Base-by-base conservation (phyloP, 2,113 vertebrate species). In the Amphiprion percula region DNA sequence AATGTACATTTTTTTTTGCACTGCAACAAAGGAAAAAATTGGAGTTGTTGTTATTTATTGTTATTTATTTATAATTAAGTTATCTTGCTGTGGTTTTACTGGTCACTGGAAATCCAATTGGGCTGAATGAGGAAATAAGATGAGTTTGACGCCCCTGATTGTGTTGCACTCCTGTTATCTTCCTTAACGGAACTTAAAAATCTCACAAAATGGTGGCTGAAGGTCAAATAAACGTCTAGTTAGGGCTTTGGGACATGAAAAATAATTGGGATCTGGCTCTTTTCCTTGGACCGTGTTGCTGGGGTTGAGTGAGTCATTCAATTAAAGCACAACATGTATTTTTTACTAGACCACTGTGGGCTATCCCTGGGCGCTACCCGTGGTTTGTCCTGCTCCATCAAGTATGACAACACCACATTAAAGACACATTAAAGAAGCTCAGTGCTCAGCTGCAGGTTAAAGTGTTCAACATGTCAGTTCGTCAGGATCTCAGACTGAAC, bases 261-360 rank as follows among this genome's bases (percentile, higher is more conserved):
- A 24, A 37, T 17, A 59, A 11, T 3, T 47, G 59, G 14, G 39
- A 54, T 44, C 24, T 69, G 41, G 41, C 65, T 54, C 7, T 60
- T 74, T 80, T 60, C 47, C 17, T 79, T 77, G 75, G 41, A 56
- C 65, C 1, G 0, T 69, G 24, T 64, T 74, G 30, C 44, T 76
- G 69, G 77, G 41, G 50, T 17, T 65, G 77, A 80, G 44, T 72
- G 68, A 82, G 30, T 82, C 70, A 80, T 85, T 77, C 33, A 78
- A 53, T 85, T 68, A 71, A 76, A 85, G 55, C 14, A 28, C 63
- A 50, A 41, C 50, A 28, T 30, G 14, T 60, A 5, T 21, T 41
- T 68, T 62, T 79, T 24, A 79, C 44, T 5, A 70, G 65, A 49
- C 79, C 68, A 77, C 56, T 74, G 15, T 49, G 65, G 71, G 64